Evolutionary conservation across 2,113 vertebrate genomes (phyloP).

Genomic region (Harpagus bidentatus): DNA sequence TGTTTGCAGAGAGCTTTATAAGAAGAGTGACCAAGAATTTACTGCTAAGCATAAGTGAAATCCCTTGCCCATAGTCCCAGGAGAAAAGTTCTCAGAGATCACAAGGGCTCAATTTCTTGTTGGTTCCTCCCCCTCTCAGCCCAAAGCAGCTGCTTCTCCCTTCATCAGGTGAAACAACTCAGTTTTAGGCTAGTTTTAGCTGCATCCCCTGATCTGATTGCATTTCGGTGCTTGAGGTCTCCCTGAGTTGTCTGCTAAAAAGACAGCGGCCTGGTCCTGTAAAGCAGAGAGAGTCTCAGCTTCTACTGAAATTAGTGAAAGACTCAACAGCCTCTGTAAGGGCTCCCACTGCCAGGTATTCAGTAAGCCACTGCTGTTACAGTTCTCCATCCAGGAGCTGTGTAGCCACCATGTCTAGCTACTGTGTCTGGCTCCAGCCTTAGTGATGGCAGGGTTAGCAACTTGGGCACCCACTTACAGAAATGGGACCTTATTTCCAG

Average conservation of each 20-base stretch:
- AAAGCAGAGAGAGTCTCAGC: background rate
- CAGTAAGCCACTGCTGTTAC: background rate
- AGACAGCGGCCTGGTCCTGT: background rate
- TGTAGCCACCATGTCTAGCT: background rate
- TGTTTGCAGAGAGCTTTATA: background rate
- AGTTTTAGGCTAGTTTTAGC: background rate
- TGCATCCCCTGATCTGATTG: background rate
- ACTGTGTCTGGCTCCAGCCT: background rate
- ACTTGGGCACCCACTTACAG: background rate
- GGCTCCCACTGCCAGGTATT: background rate
- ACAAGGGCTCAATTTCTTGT: background rate
- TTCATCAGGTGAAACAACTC: background rate
- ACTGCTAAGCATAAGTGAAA: background rate
- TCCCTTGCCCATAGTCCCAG: background rate
- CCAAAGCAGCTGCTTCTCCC: background rate
- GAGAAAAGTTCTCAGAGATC: background rate
- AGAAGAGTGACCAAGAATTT: background rate
- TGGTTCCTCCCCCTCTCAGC: background rate
- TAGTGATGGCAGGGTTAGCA: background rate
- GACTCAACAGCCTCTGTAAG: accelerated
- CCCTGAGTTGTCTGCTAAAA: background rate
- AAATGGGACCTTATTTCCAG: accelerated
- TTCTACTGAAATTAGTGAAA: background rate
- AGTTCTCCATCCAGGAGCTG: background rate
- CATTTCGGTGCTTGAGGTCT: background rate